Evolutionary conservation across 2,113 vertebrate species (phyloP), one percentile per base, ranked within the genome.

Genomic region (Xyrauchen texanus): DNA sequence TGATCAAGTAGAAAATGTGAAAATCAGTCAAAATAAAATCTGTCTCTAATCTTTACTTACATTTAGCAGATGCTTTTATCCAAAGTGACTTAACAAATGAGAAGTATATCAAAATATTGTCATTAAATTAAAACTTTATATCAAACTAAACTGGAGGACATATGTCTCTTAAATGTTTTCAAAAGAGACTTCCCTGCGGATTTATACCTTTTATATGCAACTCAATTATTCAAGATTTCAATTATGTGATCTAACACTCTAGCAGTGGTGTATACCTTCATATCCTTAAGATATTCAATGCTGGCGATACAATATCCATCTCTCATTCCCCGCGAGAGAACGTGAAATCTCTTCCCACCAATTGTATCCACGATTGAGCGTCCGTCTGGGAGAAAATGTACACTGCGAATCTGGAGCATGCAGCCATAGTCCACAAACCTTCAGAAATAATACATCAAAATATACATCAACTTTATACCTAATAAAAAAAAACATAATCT

Each of bases 381-480:
- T 7, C 97, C 97, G 51, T 99, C 97, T 0, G 96, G 96, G 13
- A 99, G 93, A 83, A 98, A 98, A 86, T 99, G 96, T 68, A 98
- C 93, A 0, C 95, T 96, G 82, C 97, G 93, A 67, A 99, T 98
- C 84, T 94, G 94, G 81, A 99, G 90, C 96, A 98, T 98, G 88
- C 97, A 98, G 49, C 96, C 97, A 47, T 94, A 92, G 86, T 98
- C 97, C 87, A 90, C 95, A 94, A 98, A 98, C 85, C 97, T 99
- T 0, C 61, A 82, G 8, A 77, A 62, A 68, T 16, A 16, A 55
- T 5, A 16, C 58, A 34, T 58, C 52, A 13, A 53, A 0, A 47
- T 47, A 51, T 12, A 15, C 68, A 62, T 34, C 21, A 21, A 66
- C 8, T 53, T 62, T 42, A 58, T 49, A 45, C 51, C 16, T 63